These are phyloP conservation scores for Cataglyphis rosenhaueri DNA, from an alignment of 2,888 invertebrate genomes.

Conservation along the genomic window DNA sequence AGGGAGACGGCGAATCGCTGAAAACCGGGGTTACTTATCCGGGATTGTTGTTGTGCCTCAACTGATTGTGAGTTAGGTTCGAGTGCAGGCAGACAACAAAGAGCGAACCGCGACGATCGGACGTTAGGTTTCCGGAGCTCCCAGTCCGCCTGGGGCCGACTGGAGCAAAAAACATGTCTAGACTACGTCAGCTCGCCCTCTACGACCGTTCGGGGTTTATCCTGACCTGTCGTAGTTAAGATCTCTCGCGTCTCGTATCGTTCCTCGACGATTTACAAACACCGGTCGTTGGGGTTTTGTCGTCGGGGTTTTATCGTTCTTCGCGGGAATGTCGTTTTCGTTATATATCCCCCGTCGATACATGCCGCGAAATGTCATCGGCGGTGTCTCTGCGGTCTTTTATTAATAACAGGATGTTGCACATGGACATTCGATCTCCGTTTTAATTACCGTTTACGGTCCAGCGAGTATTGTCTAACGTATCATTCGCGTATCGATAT, in stretches of 20 bases:
- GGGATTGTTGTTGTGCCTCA: constrained; percentile 35
- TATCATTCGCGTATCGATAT: constrained; percentile 10
- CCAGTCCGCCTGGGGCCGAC: constrained; percentile 64
- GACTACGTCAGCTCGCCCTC: constrained; percentile 70
- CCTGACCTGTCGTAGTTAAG: constrained; percentile 63
- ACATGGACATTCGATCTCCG: constrained; percentile 32
- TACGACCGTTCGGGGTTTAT: constrained; percentile 65
- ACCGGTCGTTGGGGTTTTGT: constrained; percentile 43
- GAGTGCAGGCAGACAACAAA: constrained; percentile 48
- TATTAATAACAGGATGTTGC: constrained; percentile 26
- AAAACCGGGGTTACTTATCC: constrained; percentile 38
- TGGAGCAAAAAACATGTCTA: constrained; percentile 75
- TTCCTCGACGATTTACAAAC: constrained; percentile 62
- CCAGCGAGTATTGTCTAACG: constrained; percentile 30
- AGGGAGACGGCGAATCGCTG: constrained; percentile 4
- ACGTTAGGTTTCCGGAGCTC: constrained; percentile 67
- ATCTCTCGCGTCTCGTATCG: constrained; percentile 67
- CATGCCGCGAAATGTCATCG: constrained; percentile 47
- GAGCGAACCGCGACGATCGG: constrained; percentile 64
- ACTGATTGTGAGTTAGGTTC: constrained; percentile 27
- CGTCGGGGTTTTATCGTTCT: constrained; percentile 60
- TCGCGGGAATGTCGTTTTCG: constrained; percentile 58
- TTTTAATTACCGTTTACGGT: constrained; percentile 36
- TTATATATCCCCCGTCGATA: constrained; percentile 44
- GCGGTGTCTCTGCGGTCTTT: not conserved